Evolutionary conservation across 1,140 invertebrate species (phyloP), one percentile per base, ranked within the genome.

Genomic region (Paracyclopina nana): DNA sequence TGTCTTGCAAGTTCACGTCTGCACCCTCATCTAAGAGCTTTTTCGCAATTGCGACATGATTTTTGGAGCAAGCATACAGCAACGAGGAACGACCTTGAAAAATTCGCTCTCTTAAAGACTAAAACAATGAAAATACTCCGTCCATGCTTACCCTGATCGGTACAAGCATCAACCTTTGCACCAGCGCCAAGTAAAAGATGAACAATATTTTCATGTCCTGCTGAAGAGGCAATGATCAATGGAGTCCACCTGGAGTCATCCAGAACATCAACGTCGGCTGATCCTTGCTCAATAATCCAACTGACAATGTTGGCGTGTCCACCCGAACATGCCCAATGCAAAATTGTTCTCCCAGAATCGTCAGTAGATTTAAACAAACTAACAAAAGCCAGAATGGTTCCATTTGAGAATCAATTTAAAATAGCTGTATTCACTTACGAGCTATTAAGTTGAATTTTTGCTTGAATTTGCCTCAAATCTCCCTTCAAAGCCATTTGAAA

Each of bases 171-270:
- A 20, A 38, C 20, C 20, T 38, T n/a, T n/a, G 34, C 34, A 38
- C 34, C 34, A 38, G 34, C 34, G 8, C 34, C 34, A 38, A 38
- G 14, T 3, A 38, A 20, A 38, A 38, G 34, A 16, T 20, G 34
- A 38, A 38, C 34, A n/a, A 38, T 20, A 20, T 38, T 20, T 38
- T 38, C 34, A 38, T 38, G 34, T 38, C 34, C 34, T 16, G 34
- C 34, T 8, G 34, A 38, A 9, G n/a, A 4, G 2, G 34, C 34
- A 9, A 38, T 38, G 34, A 38, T 38, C 9, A 38, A 38, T 16
- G 34, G 34, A n/a, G 34, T 38, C 34, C 34, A 38, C 20, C 34
- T 38, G 3, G 34, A 38, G 5, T 38, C 34, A 38, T 38, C 34
- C 3, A 38, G 8, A 3, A 20, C n/a, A 38, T 38, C 34, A 3